phyloP scores from a whole-genome alignment of 2,113 vertebrate genomes.

The Toxostoma redivivum region DNA sequence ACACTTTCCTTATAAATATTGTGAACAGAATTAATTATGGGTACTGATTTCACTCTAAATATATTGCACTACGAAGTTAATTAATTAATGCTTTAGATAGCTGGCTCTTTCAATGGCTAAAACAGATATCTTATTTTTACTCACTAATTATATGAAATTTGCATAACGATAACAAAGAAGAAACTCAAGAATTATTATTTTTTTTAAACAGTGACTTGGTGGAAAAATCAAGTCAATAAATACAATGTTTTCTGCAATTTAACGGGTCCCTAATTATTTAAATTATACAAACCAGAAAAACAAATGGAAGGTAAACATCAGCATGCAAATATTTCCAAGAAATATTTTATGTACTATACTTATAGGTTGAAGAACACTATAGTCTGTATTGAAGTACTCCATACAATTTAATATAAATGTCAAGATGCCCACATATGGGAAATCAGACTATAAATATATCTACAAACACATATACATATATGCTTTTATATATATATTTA shows the following conservation, averaged over 20 bases:
- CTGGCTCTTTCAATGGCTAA: neutral
- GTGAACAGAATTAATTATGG: neutral
- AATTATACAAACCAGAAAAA: neutral
- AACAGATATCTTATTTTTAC: neutral
- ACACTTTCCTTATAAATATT: neutral
- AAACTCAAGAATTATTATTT: neutral
- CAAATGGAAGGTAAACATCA: neutral
- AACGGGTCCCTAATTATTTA: neutral
- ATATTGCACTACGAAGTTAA: neutral
- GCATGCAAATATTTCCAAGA: neutral
- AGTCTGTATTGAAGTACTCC: neutral
- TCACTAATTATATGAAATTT: constrained; percentile 13
- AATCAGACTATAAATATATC: neutral
- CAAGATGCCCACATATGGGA: neutral
- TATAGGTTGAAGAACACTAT: neutral
- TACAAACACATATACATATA: neutral
- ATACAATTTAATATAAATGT: neutral
- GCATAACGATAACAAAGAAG: neutral
- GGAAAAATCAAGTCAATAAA: neutral
- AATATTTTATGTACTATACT: neutral
- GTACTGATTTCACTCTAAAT: neutral
- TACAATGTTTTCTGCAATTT: neutral
- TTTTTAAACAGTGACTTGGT: neutral
- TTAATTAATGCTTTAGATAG: neutral
- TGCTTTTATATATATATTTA: neutral